A percentile compares a stretch with the other conserved stretches of the same genome.
Conservation (phyloP, 2,888 invertebrate species). For the Netelia virgata region DNA sequence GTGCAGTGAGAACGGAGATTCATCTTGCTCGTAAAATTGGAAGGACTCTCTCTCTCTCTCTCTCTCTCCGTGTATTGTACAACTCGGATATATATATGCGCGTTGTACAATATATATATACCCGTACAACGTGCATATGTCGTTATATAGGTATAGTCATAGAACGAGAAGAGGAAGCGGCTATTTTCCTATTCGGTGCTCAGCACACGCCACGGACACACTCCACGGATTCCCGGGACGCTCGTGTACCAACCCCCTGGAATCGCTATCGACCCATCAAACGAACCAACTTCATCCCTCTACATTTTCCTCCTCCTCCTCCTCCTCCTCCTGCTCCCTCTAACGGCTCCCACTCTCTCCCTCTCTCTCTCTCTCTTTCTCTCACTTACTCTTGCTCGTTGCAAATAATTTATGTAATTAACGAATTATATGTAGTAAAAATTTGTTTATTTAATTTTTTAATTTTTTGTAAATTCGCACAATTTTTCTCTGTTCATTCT, state of each 20-base stretch:
- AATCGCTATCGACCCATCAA: conserved; percentile 61
- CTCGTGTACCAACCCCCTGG: conserved; percentile 44
- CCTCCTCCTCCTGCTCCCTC: not conserved
- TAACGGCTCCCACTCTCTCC: not conserved
- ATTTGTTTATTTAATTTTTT: not conserved
- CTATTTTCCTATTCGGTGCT: conserved; percentile 57
- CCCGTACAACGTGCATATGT: conserved; percentile 6
- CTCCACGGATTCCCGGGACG: conserved; percentile 57
- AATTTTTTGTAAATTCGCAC: conserved; percentile 33
- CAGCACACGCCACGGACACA: conserved; percentile 46
- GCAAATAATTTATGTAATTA: conserved; percentile 44
- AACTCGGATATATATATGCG: too few species aligned
- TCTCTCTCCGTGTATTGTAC: not conserved
- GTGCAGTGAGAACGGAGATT: conserved; percentile 37
- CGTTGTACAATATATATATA: too few species aligned
- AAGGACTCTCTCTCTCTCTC: conserved; percentile 16
- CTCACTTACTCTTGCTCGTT: too few species aligned
- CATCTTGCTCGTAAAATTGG: conserved; percentile 56
- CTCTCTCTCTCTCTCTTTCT: not conserved
- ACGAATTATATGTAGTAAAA: not conserved
- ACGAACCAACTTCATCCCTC: conserved; percentile 44
- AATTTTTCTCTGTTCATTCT: conserved; percentile 36
- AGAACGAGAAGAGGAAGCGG: conserved; percentile 45
- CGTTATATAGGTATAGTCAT: not conserved
- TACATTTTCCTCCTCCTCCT: conserved; percentile 2